These are phyloP conservation scores for Biston betularia DNA, from an alignment of 2,888 invertebrate genomes.

Conservation along the genomic window DNA sequence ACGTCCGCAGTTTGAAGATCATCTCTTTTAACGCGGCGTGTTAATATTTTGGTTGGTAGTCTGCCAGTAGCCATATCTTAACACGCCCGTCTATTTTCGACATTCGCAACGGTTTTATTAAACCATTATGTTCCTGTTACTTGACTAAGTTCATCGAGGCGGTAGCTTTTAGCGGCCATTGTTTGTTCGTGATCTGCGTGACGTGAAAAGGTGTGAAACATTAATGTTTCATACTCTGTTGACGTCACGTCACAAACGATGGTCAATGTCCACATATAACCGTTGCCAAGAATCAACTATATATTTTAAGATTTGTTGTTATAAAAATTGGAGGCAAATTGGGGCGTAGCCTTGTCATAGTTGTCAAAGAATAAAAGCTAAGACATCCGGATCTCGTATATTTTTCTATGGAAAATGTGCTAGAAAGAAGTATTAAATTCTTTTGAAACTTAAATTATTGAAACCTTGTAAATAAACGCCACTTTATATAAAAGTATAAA, in stretches of 20 bases:
- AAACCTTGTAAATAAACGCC: neutral
- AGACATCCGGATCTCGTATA: constrained; percentile 5
- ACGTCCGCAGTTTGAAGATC: constrained; percentile 40
- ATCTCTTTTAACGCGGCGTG: constrained; percentile 37
- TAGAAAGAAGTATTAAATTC: neutral
- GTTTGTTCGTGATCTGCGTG: constrained; percentile 46
- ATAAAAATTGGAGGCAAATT: constrained; percentile 19
- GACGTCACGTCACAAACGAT: constrained; percentile 74
- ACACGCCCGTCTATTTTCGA: constrained; percentile 38
- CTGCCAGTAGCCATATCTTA: constrained; percentile 56
- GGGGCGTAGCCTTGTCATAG: constrained; percentile 23
- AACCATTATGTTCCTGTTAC: neutral
- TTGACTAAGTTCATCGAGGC: constrained; percentile 3
- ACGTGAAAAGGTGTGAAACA: constrained; percentile 40
- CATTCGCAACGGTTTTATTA: constrained; percentile 13
- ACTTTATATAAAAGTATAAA: neutral
- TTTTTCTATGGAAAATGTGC: neutral
- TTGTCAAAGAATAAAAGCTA: constrained; percentile 5
- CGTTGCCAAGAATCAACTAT: constrained; percentile 57
- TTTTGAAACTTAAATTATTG: neutral
- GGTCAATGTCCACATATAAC: constrained; percentile 60
- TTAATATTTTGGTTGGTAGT: constrained; percentile 50
- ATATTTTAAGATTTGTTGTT: constrained; percentile 31
- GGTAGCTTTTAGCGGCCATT: constrained; percentile 25
- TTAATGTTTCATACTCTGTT: constrained; percentile 42